Conservation (phyloP, 30 jellyfish, hydroid and myxozoan species). For the Rhopilema esculentum region DNA sequence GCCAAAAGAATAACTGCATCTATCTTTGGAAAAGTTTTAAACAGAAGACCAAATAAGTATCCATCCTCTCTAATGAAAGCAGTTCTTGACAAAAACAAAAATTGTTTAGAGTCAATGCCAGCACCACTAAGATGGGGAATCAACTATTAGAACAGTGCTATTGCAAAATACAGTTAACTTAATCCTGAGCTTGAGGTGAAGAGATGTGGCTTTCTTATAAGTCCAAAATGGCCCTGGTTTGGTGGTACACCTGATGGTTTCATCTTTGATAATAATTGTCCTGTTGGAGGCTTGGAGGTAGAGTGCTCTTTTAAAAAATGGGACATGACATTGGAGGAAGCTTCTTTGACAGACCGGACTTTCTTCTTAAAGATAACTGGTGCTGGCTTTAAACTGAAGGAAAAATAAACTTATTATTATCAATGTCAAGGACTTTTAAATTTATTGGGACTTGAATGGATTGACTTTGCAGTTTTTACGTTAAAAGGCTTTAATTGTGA, state of each 20-base stretch:
- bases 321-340: constrained; percentile 6
- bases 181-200: neutral
- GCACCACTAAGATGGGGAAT: constrained; percentile 54
- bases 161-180: neutral
- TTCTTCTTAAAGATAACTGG: no score
- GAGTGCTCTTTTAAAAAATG: constrained; percentile 12
- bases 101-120: no score
- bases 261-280: neutral
- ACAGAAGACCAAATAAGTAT: no score
- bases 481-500: neutral
- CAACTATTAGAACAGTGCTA: constrained; percentile 4
- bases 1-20: no score
- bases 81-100: neutral
- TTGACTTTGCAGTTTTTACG: neutral
- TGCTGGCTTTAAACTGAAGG: no score
- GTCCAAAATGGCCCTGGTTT: constrained; percentile 53
- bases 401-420: no score
- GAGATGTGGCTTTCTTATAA: constrained; percentile 22
- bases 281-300: constrained; percentile 34
- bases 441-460: neutral
- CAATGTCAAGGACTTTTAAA: neutral
- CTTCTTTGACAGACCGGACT: no score
- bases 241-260: constrained; percentile 42
- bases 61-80: no score
- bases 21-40: no score